Conservation (phyloP, 2,888 invertebrate genomes). For the Schrankia costaestrigalis region DNA sequence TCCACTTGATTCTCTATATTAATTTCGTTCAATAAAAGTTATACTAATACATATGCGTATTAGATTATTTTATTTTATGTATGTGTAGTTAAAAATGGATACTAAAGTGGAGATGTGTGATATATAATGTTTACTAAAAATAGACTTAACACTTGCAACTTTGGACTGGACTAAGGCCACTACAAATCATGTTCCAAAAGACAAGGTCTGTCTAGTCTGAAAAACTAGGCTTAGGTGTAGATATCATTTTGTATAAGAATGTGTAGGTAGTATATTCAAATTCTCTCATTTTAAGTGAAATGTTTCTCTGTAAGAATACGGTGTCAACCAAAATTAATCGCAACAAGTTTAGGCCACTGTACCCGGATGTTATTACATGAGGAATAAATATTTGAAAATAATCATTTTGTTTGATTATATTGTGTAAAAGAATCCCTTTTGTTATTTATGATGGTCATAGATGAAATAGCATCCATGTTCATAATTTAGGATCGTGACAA, state of each 20-base stretch:
- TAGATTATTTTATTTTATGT: too few species aligned
- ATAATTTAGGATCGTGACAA: too few species aligned
- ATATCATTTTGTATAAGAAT: conserved; percentile 72
- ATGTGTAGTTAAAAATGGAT: neutral
- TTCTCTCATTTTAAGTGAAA: conserved; percentile 53
- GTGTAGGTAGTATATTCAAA: conserved; percentile 75
- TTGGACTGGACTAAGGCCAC: conserved; percentile 22
- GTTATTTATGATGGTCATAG: too few species aligned
- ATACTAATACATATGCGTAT: too few species aligned
- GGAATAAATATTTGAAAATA: conserved; percentile 54
- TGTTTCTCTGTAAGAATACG: conserved; percentile 52
- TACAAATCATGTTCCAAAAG: conserved; percentile 55
- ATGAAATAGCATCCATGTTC: too few species aligned
- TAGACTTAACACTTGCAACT: conserved; percentile 11
- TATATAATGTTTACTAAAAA: conserved; percentile 10
- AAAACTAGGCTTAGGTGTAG: conserved; percentile 65
- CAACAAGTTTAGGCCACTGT: conserved; percentile 60
- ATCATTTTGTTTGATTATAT: conserved; percentile 10
- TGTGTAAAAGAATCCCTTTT: too few species aligned
- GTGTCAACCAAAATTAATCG: conserved; percentile 62
- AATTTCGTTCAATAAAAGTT: too few species aligned
- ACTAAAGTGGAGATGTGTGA: conserved; percentile 7
- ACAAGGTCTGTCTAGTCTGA: conserved; percentile 62
- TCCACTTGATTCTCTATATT: too few species aligned
- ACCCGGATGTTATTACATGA: conserved; percentile 63